Base-by-base conservation (phyloP, 2,797 vertebrate genomes). In the Parauchenoglanis ngamensis region DNA sequence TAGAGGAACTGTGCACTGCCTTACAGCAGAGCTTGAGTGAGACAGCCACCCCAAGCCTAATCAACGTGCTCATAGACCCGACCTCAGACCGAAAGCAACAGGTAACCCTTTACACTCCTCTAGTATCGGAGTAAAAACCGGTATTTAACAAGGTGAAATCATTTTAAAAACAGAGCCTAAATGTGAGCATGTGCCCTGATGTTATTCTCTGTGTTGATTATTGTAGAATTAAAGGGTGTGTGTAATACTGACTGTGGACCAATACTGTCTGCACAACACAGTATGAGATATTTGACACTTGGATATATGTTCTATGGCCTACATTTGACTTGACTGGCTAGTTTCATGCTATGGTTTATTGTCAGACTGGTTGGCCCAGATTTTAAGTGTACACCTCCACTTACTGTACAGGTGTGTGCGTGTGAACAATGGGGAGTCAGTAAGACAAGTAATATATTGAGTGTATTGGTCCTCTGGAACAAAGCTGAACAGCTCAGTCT, bases 61-160 rank as follows among this genome's bases (percentile, higher is more conserved):
- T 99, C 89, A 99, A 99, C 13, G 95, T 99, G 83, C 95, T 98
- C 87, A 99, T 99, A 72, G 95, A 99, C 90, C 97, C 98, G 0
- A 95, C 96, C 0, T 97, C 97, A 0, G 95, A 96, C 82, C 96
- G 98, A 84, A 99, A 98, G 91, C 93, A 96, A 87, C 98, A 99
- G 97, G 98, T 98, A 94, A 87, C 28, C 13, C 15, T n/a, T 31
- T 77, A 54, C 46, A 10, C 49, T 49, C 3, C 17, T 59, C 52
- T 61, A 7, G 11, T 6, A 44, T n/a, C 35, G 15, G 12, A 44
- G 6, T 46, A 12, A 80, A 61, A 59, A 79, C 17, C 54, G 19
- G 28, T 54, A 54, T n/a, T 75, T 49, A 49, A 56, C n/a, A 56
- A 57, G 4, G 4, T 35, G 6, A 8, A 78, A 21, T 78, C 0